Evolutionary conservation across 2,113 vertebrate species (phyloP), one percentile per base, ranked within the genome.

Genomic region (Sturnus vulgaris): DNA sequence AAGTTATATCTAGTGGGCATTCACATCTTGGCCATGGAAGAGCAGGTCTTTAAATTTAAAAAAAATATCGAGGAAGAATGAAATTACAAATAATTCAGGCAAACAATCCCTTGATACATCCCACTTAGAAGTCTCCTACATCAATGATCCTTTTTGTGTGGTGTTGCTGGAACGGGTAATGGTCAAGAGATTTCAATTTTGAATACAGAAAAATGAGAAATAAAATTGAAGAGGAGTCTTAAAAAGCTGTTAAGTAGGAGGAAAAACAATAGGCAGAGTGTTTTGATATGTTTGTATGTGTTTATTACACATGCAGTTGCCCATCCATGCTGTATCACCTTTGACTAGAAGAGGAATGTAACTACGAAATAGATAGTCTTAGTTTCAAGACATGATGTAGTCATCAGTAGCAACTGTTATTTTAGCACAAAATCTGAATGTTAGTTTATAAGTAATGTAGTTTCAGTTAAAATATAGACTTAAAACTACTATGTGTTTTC

Each of bases 361-460:
- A 70, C 37, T 68, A 70, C 24, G 10, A 53, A 86, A 66, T 35
- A 90, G 60, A 50, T 82, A 90, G 60, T 19, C 95, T 96, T 92
- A 88, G 37, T 87, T 97, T 96, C 82, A 95, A 88, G 87, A 83
- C 83, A 50, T 63, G 82, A 79, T 89, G 70, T 35, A 73, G 55
- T 64, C 31, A 2, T 55, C 77, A 88, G 42, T 63, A 82, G n/a
- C 5, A 15, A 53, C 44, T 97, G 60, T 85, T 94, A 94, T 85
- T 91, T 95, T 87, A 90, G 75, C 73, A 82, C 65, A 96, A 77
- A 90, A 91, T 95, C 79, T 95, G 39, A 72, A 88, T 82, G 33
- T 91, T 96, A 82, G 80, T 86, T 35, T 49, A 49, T 37, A 81
- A 39, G 76, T 96, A 71, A 66, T 42, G 20, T 42, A 64, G n/a